Conservation (phyloP, 2,797 vertebrate genomes). For the Manis pentadactyla region DNA sequence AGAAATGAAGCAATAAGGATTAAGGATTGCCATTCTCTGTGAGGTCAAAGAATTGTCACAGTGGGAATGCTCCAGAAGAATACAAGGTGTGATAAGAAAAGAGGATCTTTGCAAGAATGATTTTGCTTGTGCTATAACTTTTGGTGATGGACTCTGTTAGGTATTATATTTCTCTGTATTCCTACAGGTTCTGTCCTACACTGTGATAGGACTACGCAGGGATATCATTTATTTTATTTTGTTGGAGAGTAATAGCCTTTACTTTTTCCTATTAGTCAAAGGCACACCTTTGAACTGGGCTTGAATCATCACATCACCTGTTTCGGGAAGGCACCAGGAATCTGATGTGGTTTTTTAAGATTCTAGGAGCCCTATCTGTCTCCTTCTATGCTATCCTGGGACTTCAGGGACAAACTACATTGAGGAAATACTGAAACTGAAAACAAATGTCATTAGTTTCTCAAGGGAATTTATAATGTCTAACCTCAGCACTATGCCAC, state of each 20-base stretch:
- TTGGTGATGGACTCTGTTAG: not conserved
- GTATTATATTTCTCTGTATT: not conserved
- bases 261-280: not conserved
- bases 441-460: not conserved
- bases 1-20: slow-evolving; percentile 24
- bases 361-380: not conserved
- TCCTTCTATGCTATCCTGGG: not conserved
- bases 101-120: not conserved
- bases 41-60: not conserved
- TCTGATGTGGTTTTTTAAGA: not conserved
- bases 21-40: not conserved
- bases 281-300: not conserved
- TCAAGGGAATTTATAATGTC: not conserved
- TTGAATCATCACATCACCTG: not conserved
- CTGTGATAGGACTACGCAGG: not conserved
- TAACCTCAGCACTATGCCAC: not conserved
- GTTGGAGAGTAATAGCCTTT: not conserved
- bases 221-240: not conserved
- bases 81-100: not conserved
- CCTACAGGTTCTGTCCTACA: not conserved
- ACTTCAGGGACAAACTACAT: not conserved
- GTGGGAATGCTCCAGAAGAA: not conserved
- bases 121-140: slow-evolving; percentile 11
- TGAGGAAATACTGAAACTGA: not conserved
- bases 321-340: not conserved